A percentile compares a stretch with the other conserved stretches of the same genome.
Evolutionary conservation across 2,113 vertebrate genomes (phyloP).

Genomic region (Larimichthys crocea): DNA sequence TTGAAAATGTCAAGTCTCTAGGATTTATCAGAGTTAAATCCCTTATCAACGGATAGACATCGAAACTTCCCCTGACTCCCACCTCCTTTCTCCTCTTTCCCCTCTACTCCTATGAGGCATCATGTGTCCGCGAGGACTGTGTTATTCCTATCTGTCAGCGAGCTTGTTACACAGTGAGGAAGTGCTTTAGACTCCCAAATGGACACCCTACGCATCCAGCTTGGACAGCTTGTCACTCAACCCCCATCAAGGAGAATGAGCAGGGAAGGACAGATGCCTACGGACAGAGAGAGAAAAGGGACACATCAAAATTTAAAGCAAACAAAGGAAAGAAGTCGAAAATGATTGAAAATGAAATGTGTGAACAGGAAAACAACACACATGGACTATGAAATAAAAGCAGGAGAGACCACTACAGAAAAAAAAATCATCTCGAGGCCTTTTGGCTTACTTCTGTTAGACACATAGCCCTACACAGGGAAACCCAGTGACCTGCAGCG

Average conservation of each 20-base stretch:
- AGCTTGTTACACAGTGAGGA: slow-evolving; percentile 41
- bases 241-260: slow-evolving; percentile 16
- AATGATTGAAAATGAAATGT: background rate
- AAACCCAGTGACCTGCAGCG: slow-evolving; percentile 46
- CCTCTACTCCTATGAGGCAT: background rate
- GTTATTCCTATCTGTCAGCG: slow-evolving; percentile 44
- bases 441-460: slow-evolving; percentile 40
- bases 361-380: slow-evolving; percentile 1
- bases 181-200: slow-evolving; percentile 41
- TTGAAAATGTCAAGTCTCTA: background rate
- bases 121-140: background rate
- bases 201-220: slow-evolving; percentile 22
- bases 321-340: slow-evolving; percentile 19
- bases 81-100: background rate
- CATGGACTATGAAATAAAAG: background rate
- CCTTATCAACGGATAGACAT: slow-evolving; percentile 17
- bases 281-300: background rate
- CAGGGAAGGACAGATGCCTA: slow-evolving; percentile 29
- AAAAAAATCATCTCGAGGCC: slow-evolving; percentile 37
- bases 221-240: slow-evolving; percentile 51
- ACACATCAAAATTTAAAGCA: background rate
- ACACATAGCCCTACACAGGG: slow-evolving; percentile 26
- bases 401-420: background rate
- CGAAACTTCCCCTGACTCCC: slow-evolving; percentile 7
- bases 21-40: slow-evolving; percentile 2